Evolutionary conservation across 1,140 invertebrate genomes (phyloP), one percentile per base, ranked within the genome.

Genomic region (Venturia canescens): DNA sequence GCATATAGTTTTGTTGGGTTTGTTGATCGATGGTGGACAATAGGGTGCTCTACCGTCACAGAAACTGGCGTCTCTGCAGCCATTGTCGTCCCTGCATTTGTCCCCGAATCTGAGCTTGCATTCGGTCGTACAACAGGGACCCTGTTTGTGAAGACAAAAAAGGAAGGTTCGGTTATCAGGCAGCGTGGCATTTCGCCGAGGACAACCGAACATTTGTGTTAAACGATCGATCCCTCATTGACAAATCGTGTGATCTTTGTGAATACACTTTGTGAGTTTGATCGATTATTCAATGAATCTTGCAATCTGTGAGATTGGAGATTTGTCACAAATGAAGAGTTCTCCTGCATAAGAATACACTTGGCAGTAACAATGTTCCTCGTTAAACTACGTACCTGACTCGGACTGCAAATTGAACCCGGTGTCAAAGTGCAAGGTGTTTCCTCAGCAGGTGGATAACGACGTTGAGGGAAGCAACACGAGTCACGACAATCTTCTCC

Each of bases 31-130:
- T n/a, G 96, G 94, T 21, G 98, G 98, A 92, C 98, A 99, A 83
- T 95, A 94, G 3, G 97, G 95, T 29, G 95, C 93, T 48, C 94
- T 92, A 6, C 97, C 97, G 91, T 98, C 96, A 91, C 98, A 99
- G 91, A 95, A 97, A 86, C 97, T 96, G 0, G 96, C 94, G 88
- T 97, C 96, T 18, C 97, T 94, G 87, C 98, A 99, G 0, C 98
- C 98, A 89, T 98, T 98, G 91, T 98, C 96, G 83, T 97, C 96
- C n/a, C 97, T 93, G 90, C 98, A 99, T 87, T 97, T 97, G 88
- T 97, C 95, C 9, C 95, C 95, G 84, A 95, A 95, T 90, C 96
- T 96, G 66, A 98, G 94, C 81, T 94, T 94, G 91, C 98, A 99
- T 44, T 96, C 94, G 3, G 94, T 93, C 1, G 97, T 98, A 91